phyloP scores from a whole-genome alignment of 2,888 invertebrate species.

The Xestobium rufovillosum region DNA sequence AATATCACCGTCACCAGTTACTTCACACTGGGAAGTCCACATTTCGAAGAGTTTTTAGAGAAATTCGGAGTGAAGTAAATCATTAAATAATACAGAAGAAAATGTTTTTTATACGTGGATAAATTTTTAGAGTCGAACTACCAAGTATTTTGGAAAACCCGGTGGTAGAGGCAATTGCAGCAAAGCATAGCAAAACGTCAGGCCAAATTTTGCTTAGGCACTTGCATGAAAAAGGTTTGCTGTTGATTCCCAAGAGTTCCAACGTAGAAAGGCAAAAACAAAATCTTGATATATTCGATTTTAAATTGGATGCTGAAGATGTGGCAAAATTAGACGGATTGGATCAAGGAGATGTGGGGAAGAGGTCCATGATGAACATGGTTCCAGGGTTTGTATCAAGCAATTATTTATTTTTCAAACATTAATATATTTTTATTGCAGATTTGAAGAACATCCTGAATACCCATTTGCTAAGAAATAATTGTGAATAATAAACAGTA shows the following conservation, averaged over 20 bases:
- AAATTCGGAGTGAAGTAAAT: no score
- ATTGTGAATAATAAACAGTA: no score
- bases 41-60: no score
- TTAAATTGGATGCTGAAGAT: constrained; percentile 56
- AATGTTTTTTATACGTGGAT: constrained; percentile 5
- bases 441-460: no score
- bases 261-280: constrained; percentile 62
- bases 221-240: constrained; percentile 62
- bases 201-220: constrained; percentile 70
- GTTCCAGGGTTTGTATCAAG: no score
- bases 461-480: no score
- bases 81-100: no score
- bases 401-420: no score
- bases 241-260: constrained; percentile 79
- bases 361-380: no score
- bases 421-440: no score
- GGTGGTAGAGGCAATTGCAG: constrained; percentile 44
- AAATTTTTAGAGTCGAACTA: constrained; percentile 47
- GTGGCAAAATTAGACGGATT: constrained; percentile 52
- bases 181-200: constrained; percentile 57
- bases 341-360: no score
- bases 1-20: constrained; percentile 41
- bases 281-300: constrained; percentile 72
- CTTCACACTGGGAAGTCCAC: no score
- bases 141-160: constrained; percentile 61